A percentile compares a stretch with the other conserved stretches of the same genome.
These are phyloP conservation scores for Acomys russatus DNA, from an alignment of 2,797 vertebrate genomes.

Conservation along the genomic window DNA sequence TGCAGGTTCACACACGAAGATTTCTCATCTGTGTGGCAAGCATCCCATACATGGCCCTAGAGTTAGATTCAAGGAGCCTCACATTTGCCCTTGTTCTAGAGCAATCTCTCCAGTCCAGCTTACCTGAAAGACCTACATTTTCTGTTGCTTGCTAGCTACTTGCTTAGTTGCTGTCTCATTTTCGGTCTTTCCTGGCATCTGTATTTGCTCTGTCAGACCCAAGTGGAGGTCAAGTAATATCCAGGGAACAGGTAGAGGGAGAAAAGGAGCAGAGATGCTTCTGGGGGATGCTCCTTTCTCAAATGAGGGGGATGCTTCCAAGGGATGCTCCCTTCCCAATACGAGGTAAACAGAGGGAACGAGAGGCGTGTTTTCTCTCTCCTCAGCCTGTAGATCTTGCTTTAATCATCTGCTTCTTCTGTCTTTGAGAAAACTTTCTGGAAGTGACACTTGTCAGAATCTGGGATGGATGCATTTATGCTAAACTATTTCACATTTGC, in stretches of 20 bases:
- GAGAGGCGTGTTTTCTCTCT: background rate
- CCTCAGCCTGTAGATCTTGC: background rate
- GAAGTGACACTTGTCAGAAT: background rate
- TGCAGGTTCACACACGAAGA: fast-evolving
- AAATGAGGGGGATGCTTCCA: too few species aligned
- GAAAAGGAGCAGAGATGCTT: background rate
- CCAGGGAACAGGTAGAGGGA: background rate
- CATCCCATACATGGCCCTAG: too few species aligned
- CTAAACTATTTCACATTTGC: background rate
- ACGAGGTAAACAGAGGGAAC: background rate
- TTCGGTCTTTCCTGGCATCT: background rate
- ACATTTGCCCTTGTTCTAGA: background rate
- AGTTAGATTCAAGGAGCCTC: background rate
- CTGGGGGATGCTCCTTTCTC: background rate
- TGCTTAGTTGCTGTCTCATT: background rate
- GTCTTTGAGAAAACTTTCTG: background rate
- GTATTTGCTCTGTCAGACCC: background rate
- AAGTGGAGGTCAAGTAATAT: background rate
- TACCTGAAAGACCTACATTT: background rate
- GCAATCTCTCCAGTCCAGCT: background rate
- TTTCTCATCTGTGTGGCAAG: background rate
- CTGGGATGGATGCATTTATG: background rate
- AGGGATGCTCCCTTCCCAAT: too few species aligned
- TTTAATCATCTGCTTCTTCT: too few species aligned
- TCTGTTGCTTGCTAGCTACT: background rate